phyloP scores from a whole-genome alignment of 2,888 invertebrate genomes.

The Ischnus inquisitorius region DNA sequence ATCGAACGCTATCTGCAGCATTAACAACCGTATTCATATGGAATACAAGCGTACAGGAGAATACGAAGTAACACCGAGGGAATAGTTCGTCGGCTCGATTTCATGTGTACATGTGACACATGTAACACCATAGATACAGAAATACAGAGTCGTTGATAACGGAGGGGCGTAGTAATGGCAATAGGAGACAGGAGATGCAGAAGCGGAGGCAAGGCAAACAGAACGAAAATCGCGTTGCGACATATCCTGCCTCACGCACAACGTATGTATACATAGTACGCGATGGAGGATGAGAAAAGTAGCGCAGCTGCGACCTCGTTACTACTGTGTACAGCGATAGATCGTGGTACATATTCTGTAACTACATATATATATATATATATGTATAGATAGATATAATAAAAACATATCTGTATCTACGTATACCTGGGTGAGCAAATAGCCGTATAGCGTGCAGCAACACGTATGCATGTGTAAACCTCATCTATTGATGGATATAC shows the following conservation, averaged over 20 bases:
- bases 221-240: slow-evolving; percentile 45
- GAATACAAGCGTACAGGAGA: slow-evolving; percentile 19
- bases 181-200: slow-evolving; percentile 8
- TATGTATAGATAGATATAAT: too few species aligned
- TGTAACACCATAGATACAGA: background rate
- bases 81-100: slow-evolving; percentile 37
- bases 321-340: slow-evolving; percentile 31
- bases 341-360: slow-evolving; percentile 15
- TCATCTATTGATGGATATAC: slow-evolving; percentile 46
- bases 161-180: background rate
- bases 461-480: slow-evolving; percentile 31
- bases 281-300: slow-evolving; percentile 48
- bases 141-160: slow-evolving; percentile 16
- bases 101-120: background rate
- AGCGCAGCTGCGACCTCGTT: slow-evolving; percentile 59
- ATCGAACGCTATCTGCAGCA: slow-evolving; percentile 25
- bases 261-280: background rate
- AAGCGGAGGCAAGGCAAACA: slow-evolving; percentile 48
- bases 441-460: background rate
- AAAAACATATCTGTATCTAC: background rate
- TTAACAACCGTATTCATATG: slow-evolving; percentile 25
- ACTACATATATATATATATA: slow-evolving; percentile 1
- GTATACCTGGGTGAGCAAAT: background rate
- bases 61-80: slow-evolving; percentile 26
- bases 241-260: slow-evolving; percentile 47